phyloP scores from a whole-genome alignment of 92 coral and sea anemone genomes.

The Pocillopora meandrina region DNA sequence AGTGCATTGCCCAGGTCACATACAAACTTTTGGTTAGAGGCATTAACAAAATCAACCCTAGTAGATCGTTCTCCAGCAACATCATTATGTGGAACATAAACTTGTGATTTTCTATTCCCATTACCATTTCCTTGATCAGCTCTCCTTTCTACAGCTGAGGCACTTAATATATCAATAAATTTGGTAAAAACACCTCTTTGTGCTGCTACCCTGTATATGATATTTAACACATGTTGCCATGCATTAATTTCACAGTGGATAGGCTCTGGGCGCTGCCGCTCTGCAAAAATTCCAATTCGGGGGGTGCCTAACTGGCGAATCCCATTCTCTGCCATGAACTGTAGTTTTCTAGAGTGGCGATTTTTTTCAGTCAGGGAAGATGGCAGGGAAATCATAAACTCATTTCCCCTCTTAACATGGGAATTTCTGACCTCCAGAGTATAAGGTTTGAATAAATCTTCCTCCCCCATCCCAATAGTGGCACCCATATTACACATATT shows the following conservation, averaged over 20 bases:
- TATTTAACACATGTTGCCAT: constrained; percentile 47
- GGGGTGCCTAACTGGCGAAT: constrained; percentile 61
- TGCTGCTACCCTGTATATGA: constrained; percentile 46
- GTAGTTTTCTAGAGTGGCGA: too few relatives aligned
- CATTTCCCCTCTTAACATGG: too few relatives aligned
- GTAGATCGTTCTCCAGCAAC: too few relatives aligned
- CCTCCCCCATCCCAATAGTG: too few relatives aligned
- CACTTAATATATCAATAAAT: constrained; percentile 22
- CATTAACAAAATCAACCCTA: neutral
- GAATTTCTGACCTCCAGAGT: too few relatives aligned
- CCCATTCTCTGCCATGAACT: constrained; percentile 65
- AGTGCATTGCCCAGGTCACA: neutral
- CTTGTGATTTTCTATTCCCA: too few relatives aligned
- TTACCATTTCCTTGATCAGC: too few relatives aligned
- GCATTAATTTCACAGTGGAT: constrained; percentile 70
- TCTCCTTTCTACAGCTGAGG: too few relatives aligned
- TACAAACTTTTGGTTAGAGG: neutral
- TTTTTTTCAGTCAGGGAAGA: constrained; percentile 27
- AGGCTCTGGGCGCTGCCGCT: constrained; percentile 55
- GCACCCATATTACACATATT: too few relatives aligned
- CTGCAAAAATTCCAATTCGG: constrained; percentile 56
- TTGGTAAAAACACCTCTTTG: constrained; percentile 34
- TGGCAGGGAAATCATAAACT: neutral
- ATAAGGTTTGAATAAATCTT: too few relatives aligned
- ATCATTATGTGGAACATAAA: neutral